Conservation (phyloP, 2,888 invertebrate species). For the Ectemnius lituratus region DNA sequence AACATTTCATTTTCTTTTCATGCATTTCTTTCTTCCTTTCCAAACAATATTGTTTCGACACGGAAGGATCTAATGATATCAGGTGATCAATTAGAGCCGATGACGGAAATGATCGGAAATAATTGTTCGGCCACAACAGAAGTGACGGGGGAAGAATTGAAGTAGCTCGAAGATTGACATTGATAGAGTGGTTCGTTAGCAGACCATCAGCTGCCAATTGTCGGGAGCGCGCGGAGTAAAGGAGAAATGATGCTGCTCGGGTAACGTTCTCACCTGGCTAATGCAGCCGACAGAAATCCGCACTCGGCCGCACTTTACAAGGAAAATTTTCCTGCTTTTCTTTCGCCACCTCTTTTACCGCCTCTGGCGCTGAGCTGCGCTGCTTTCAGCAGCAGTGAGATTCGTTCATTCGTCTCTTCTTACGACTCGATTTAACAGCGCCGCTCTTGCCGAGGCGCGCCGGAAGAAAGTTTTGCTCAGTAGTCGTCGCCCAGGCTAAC, state of each 20-base stretch:
- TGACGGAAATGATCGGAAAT: too few species aligned
- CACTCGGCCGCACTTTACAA: conserved; percentile 42
- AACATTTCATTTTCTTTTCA: neutral
- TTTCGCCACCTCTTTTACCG: neutral
- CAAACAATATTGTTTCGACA: neutral
- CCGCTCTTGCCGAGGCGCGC: conserved; percentile 45
- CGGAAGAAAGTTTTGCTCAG: conserved; percentile 61
- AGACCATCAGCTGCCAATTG: neutral
- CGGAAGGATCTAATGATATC: neutral
- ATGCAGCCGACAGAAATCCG: conserved; percentile 51
- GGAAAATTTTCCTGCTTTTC: conserved; percentile 32
- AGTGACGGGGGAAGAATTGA: too few species aligned
- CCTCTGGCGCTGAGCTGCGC: neutral
- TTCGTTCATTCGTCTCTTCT: conserved; percentile 29
- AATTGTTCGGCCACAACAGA: too few species aligned
- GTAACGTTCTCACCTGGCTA: conserved; percentile 10
- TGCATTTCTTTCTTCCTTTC: neutral
- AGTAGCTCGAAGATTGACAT: too few species aligned
- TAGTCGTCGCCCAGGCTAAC: conserved; percentile 25
- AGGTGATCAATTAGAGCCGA: too few species aligned
- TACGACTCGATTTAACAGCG: conserved; percentile 30
- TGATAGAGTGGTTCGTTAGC: too few species aligned
- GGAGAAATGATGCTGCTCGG: neutral
- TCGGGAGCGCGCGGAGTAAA: neutral
- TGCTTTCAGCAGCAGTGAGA: neutral